Evolutionary conservation across 1,140 invertebrate genomes (phyloP), one percentile per base, ranked within the genome.

Genomic region (Coenobita brevimanus): DNA sequence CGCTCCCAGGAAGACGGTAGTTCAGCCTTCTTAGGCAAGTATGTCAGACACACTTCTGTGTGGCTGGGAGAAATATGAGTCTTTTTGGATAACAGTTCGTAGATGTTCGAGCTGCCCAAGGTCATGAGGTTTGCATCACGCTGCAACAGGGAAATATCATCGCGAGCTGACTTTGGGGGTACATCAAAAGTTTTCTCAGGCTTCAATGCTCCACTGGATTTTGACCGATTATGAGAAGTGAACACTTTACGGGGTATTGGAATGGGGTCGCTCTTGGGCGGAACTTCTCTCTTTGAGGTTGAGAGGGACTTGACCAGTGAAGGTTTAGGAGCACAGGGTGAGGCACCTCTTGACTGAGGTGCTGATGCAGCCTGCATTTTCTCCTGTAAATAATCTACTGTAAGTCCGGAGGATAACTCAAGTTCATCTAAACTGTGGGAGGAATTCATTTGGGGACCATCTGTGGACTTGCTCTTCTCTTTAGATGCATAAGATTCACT

Each of bases 191-290:
- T 54, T 41, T 88, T 85, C 62, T 90, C 89, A 30, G 89, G 89
- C 46, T 90, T 90, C 13, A 90, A 69, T 8, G 89, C 84, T n/a
- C 88, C 89, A 76, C 86, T 89, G 17, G 87, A 90, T 57, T 90
- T 90, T 24, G 89, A 90, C n/a, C 89, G 62, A 76, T 71, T 88
- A 50, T 90, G 86, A 41, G 86, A 84, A n/a, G 89, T 79, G 64
- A 90, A 90, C 24, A 71, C 82, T 62, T 89, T 88, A 50, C 81
- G 84, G 15, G 84, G 75, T n/a, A 80, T 75, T 41, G 80, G 67
- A 30, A 60, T 80, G 33, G 86, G 64, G 38, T 81, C 79, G 62
- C 80, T 79, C 71, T 87, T 88, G 27, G 62, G 73, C 24, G 85
- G 79, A 33, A 50, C 73, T 33, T 90, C 88, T 43, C 88, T 88